These are phyloP conservation scores for Dendrolimus houi DNA, from an alignment of 2,888 invertebrate genomes.

Conservation along the genomic window DNA sequence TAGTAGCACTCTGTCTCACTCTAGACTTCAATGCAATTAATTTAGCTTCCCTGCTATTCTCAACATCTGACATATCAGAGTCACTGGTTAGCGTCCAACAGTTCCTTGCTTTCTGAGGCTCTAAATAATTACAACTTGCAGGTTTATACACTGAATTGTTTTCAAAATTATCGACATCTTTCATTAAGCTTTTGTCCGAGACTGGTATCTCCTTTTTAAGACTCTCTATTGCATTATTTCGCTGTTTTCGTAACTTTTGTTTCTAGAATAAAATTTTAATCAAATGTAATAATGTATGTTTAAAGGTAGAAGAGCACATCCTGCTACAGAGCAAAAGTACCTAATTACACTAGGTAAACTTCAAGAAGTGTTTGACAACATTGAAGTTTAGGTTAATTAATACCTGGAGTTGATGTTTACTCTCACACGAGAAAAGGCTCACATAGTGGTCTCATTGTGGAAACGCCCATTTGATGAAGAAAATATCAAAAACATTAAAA, in stretches of 20 bases:
- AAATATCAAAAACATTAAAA: too few relatives aligned
- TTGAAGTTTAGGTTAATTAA: background rate
- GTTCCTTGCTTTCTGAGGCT: slow-evolving; percentile 39
- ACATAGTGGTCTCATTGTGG: too few relatives aligned
- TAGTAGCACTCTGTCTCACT: slow-evolving; percentile 81
- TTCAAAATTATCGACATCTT: slow-evolving; percentile 57
- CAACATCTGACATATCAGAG: slow-evolving; percentile 81
- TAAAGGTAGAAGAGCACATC: background rate
- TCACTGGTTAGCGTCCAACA: slow-evolving; percentile 76
- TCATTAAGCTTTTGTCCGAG: slow-evolving; percentile 57
- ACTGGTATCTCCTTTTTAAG: slow-evolving; percentile 66
- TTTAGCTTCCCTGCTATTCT: slow-evolving; percentile 69
- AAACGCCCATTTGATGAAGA: too few relatives aligned
- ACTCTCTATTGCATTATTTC: slow-evolving; percentile 62
- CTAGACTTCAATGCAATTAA: slow-evolving; percentile 71
- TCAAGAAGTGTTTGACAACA: background rate
- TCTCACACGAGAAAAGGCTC: too few relatives aligned
- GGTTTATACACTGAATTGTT: slow-evolving; percentile 56
- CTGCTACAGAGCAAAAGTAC: too few relatives aligned
- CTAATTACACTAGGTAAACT: too few relatives aligned
- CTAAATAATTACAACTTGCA: slow-evolving; percentile 48
- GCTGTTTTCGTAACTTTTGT: slow-evolving; percentile 65
- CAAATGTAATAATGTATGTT: background rate
- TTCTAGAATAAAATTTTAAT: slow-evolving; percentile 35
- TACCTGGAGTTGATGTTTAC: background rate